Percentiles rank a stretch among this genome's conserved stretches.
These are phyloP conservation scores for Actinostola sp. DNA, from an alignment of 92 coral and sea anemone species.

Conservation along the genomic window DNA sequence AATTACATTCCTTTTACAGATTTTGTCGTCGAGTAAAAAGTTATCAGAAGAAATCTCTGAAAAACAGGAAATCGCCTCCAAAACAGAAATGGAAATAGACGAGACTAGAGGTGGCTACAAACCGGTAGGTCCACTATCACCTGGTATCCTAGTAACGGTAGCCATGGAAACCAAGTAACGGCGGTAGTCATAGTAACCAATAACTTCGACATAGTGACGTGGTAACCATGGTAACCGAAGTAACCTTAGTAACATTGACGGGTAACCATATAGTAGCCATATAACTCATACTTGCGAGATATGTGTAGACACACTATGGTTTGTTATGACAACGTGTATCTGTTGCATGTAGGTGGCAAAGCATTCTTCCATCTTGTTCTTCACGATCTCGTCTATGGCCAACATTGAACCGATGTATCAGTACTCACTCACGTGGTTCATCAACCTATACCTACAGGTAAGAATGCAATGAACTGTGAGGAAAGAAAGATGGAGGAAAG, in stretches of 20 bases:
- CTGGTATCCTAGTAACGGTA: too few species aligned
- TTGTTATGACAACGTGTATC: too few species aligned
- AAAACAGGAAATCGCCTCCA: conserved; percentile 91
- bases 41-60: conserved; percentile 88
- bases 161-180: too few species aligned
- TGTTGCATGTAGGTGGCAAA: conserved; percentile 83
- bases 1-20: conserved; percentile 54
- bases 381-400: conserved; percentile 89
- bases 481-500: not conserved
- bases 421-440: conserved; percentile 94
- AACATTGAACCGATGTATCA: conserved; percentile 99
- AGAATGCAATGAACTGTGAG: conserved; percentile 1
- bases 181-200: too few species aligned
- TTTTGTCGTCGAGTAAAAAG: conserved; percentile 90
- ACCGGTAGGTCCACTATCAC: conserved; percentile 79
- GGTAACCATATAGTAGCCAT: too few species aligned
- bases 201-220: too few species aligned
- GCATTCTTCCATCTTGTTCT: conserved; percentile 95
- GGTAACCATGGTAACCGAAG: too few species aligned
- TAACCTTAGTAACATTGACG: too few species aligned
- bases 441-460: conserved; percentile 90
- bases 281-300: too few species aligned
- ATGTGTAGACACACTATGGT: too few species aligned
- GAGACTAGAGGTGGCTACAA: conserved; percentile 94
- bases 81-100: conserved; percentile 92